Percentiles rank a stretch among this genome's conserved stretches.
phyloP scores from a whole-genome alignment of 2,888 invertebrate species.

The Dicyrtomina minuta region DNA sequence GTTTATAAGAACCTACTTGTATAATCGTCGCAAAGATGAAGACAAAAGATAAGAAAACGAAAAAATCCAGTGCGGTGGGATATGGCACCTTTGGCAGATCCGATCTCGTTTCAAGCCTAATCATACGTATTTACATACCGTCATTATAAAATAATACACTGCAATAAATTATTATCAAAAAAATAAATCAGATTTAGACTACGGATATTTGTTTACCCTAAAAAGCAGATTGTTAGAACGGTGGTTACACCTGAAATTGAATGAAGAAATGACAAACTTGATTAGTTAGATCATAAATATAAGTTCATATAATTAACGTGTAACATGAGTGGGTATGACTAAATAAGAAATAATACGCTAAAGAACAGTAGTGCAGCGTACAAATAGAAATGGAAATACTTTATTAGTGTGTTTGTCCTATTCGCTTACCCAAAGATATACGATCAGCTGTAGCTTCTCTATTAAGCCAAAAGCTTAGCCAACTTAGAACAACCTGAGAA shows the following conservation, averaged over 20 bases:
- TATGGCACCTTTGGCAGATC: slow-evolving; percentile 83
- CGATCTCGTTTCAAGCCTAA: slow-evolving; percentile 75
- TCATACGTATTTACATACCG: neutral
- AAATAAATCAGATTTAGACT: neutral
- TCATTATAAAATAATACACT: neutral
- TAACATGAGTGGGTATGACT: too few species aligned
- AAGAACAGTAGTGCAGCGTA: too few species aligned
- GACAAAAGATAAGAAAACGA: slow-evolving; percentile 76
- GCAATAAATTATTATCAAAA: neutral
- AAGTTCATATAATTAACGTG: too few species aligned
- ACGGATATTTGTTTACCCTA: slow-evolving; percentile 18
- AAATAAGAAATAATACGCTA: too few species aligned
- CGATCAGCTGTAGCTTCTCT: slow-evolving; percentile 61
- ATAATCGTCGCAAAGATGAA: slow-evolving; percentile 80
- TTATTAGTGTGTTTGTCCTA: too few species aligned
- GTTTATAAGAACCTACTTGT: slow-evolving; percentile 59
- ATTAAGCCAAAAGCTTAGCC: slow-evolving; percentile 85
- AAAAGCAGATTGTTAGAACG: slow-evolving; percentile 80
- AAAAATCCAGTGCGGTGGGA: slow-evolving; percentile 82
- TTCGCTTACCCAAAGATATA: slow-evolving; percentile 50
- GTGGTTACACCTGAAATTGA: slow-evolving; percentile 70
- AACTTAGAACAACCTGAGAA: slow-evolving; percentile 70
- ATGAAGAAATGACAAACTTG: neutral
- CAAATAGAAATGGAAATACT: neutral
- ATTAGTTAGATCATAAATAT: too few species aligned